Evolutionary conservation across 2,888 invertebrate genomes (phyloP).

Genomic region (Cryptus viduatorius): DNA sequence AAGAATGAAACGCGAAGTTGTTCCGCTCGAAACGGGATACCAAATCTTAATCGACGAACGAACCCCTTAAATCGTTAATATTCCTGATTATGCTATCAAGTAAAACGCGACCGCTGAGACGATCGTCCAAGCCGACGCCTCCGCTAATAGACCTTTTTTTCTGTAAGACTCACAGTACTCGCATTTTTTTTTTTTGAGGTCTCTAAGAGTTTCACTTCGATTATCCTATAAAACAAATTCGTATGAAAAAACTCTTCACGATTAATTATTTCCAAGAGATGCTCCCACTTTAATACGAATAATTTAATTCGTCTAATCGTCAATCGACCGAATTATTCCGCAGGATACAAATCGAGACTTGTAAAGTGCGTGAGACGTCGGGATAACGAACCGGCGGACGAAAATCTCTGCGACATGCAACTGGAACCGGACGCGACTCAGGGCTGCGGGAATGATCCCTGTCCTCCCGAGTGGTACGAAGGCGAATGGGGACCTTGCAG

Average conservation of each 20-base stretch:
- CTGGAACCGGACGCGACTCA: slow-evolving; percentile 90
- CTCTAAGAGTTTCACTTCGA: too few species aligned
- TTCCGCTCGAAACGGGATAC: too few species aligned
- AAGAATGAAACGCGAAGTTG: too few species aligned
- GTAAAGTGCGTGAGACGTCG: slow-evolving; percentile 93
- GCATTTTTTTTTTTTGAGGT: too few species aligned
- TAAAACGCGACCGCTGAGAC: too few species aligned
- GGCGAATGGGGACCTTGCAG: slow-evolving; percentile 94
- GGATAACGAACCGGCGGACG: slow-evolving; percentile 90
- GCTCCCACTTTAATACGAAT: not conserved
- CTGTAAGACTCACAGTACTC: too few species aligned
- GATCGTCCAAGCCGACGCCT: too few species aligned
- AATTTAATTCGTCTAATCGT: not conserved
- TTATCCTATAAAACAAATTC: too few species aligned
- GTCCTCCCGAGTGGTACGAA: slow-evolving; percentile 93
- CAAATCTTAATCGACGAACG: too few species aligned
- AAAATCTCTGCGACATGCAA: slow-evolving; percentile 91
- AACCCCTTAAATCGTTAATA: too few species aligned
- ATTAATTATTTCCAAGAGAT: not conserved
- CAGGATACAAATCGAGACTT: slow-evolving; percentile 91
- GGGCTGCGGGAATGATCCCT: slow-evolving; percentile 91
- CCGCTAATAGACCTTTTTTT: not conserved
- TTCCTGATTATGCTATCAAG: too few species aligned
- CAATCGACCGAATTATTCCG: not conserved
- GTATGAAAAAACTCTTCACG: too few species aligned